These are phyloP conservation scores for Galemys pyrenaicus DNA, from an alignment of 2,113 vertebrate species.

Conservation along the genomic window DNA sequence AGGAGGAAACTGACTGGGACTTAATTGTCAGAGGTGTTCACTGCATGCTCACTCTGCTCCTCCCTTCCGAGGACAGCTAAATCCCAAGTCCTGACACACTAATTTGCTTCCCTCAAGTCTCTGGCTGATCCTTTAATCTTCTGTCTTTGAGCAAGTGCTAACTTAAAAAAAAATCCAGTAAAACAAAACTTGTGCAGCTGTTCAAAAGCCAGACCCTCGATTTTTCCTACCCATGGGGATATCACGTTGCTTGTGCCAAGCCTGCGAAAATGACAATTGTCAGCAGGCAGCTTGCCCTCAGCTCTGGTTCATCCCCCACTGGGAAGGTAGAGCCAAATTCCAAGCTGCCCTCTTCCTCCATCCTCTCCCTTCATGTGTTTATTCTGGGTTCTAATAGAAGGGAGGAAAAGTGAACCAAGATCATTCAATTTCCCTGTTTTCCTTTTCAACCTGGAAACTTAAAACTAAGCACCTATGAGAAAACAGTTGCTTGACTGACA, in stretches of 20 bases:
- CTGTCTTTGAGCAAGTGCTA: slow-evolving; percentile 31
- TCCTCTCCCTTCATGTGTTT: neutral
- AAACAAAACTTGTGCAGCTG: neutral
- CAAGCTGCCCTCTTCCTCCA: neutral
- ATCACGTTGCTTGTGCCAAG: neutral
- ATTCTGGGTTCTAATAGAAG: neutral
- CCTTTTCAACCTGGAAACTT: neutral
- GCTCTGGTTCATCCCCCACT: neutral
- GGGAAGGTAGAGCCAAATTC: neutral
- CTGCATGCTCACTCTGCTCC: neutral
- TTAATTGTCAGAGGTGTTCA: neutral
- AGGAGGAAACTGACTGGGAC: neutral
- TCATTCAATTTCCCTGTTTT: neutral
- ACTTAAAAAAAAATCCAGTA: neutral
- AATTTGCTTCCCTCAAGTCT: neutral
- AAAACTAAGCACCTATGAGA: neutral
- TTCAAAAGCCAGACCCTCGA: neutral
- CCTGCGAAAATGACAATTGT: slow-evolving; percentile 25
- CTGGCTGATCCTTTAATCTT: neutral
- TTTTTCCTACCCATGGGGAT: neutral
- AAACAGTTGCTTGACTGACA: neutral
- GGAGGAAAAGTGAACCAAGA: neutral
- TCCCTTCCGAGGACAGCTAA: neutral
- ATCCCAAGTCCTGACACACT: neutral
- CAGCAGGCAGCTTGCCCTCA: slow-evolving; percentile 34